phyloP scores from a whole-genome alignment of 2,888 invertebrate genomes.

The Chironomus riparius region DNA sequence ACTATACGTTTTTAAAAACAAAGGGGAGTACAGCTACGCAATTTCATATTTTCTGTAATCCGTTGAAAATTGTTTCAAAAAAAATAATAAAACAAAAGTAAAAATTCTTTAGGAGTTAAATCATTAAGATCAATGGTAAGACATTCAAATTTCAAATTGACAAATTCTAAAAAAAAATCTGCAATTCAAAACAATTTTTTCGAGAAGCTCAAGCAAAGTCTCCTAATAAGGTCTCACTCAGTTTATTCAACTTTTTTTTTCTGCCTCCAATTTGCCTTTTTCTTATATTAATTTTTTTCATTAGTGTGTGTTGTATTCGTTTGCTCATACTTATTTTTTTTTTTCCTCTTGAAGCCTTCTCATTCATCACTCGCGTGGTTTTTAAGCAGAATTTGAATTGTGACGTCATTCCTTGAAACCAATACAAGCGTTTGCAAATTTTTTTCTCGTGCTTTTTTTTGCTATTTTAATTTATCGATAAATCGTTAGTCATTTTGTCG shows the following conservation, averaged over 20 bases:
- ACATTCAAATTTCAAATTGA: no score
- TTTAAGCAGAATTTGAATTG: background rate
- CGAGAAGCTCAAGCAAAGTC: background rate
- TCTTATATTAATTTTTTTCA: background rate
- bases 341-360: background rate
- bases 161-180: no score
- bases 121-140: no score
- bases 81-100: no score
- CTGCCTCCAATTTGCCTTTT: background rate
- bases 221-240: background rate
- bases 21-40: no score
- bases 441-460: background rate
- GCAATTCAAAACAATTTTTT: no score
- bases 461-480: slow-evolving; percentile 7
- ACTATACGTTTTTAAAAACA: no score
- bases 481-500: slow-evolving; percentile 10
- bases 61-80: no score
- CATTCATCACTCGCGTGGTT: slow-evolving; percentile 5
- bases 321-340: background rate
- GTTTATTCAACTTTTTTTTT: slow-evolving; percentile 7
- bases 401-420: background rate
- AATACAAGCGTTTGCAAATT: background rate
- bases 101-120: no score
- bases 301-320: background rate
- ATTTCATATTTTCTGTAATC: no score